Evolutionary conservation across 1,140 invertebrate species (phyloP), one percentile per base, ranked within the genome.

Genomic region (Solen grandis): DNA sequence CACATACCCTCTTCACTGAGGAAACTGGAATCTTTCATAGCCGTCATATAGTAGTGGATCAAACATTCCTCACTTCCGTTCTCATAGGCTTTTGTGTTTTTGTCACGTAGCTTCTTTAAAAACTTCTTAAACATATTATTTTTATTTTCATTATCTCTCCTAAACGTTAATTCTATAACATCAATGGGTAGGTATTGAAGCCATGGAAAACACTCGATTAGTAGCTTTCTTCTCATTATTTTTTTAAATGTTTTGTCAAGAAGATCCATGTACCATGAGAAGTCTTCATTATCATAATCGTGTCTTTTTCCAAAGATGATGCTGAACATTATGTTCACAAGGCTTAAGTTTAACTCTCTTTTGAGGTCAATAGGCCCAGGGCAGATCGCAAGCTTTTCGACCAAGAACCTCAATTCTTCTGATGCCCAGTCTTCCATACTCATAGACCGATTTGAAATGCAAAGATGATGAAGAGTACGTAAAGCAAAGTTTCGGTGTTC

Each of bases 1-100:
- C n/a, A n/a, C n/a, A n/a, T 90, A 63, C 90, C 90, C 3, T 82
- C 84, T 2, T 88, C 90, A 1, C 86, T 90, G 5, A 84, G 73
- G 55, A 90, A 88, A 31, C 90, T 59, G 55, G 91, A 88, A 57
- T 63, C 35, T 25, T 35, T 25, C 38, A 63, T 27, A 2, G 41
- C 22, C 59, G 57, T 60, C 25, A 57, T 2, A 38, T 59, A 27
- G 31, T 57, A 31, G 38, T 73, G 52, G 19, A 38, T 41, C 14
- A 73, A 59, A 10, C 52, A 22, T 38, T 73, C 16, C 59, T 35
- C 25, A 57, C 33, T 1, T 29, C 22, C 38, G 38, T 27, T 1
- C 14, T 33, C 27, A 38, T 57, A 25, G 57, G 25, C 3, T 2
- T 31, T 36, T n/a, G 36, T 25, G 59, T 73, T 22, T 33, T 29